Evolutionary conservation across 2,113 vertebrate species (phyloP), one percentile per base, ranked within the genome.

Genomic region (Leuciscus idus): DNA sequence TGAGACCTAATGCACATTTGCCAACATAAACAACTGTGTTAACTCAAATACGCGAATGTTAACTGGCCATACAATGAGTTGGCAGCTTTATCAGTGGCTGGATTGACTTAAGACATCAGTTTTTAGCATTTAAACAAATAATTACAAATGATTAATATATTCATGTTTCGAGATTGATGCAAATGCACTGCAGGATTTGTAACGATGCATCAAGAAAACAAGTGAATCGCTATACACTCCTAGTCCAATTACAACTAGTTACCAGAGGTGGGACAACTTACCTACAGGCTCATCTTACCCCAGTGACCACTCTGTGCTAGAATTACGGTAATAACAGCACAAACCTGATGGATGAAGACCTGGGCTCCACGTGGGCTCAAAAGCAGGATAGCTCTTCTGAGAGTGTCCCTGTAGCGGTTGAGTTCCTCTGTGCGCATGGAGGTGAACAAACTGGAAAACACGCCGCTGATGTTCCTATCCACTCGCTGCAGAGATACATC

Each of bases 371-470:
- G 94, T 0, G 98, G 98, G 87, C 97, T 98, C 36, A 99, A 95
- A 82, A 99, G 95, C 70, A 99, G 93, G 86, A 99, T 96, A 52
- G 98, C 98, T 1, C 98, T 92, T 2, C 98, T 92, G 62, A 99
- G 90, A 0, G 97, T 99, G 95, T 99, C 98, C n/a, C 98, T 90
- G 88, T 99, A 99, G 2, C 97, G 96, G 89, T 99, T 99, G 86
- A 99, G 94, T 91, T 99, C 98, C 85, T 99, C 97, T 0, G 97
- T 99, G 91, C 97, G 97, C 97, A 99, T 98, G 62, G 97, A 97
- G 90, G 95, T 98, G 89, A 99, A 99, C 55, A 99, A 97, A 92
- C 96, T 97, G 90, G 96, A 96, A 92, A 99, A 99, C 33, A 99
- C 96, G 0, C 95, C 95, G 86, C 98, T 99, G 92, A 99, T 97